Percentiles rank a stretch among this genome's conserved stretches.
phyloP scores from a whole-genome alignment of 2,888 invertebrate species.

The Rhagonycha fulva region DNA sequence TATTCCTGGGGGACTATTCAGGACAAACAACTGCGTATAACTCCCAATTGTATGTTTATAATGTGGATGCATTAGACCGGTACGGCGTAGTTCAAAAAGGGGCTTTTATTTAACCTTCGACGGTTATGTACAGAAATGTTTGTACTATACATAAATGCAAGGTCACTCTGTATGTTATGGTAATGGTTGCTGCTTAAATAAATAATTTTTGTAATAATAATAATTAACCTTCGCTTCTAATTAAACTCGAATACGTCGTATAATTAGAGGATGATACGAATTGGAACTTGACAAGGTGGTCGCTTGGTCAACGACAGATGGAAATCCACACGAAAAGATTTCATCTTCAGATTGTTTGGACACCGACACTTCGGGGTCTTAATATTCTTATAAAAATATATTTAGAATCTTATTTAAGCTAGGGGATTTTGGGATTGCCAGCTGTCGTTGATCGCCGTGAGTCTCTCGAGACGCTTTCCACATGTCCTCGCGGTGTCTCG shows the following conservation, averaged over 20 bases:
- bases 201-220: not conserved
- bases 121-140: slow-evolving; percentile 10
- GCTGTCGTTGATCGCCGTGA: slow-evolving; percentile 24
- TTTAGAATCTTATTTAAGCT: slow-evolving; percentile 21
- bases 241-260: not conserved
- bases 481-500: slow-evolving; percentile 19
- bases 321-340: not conserved
- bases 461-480: slow-evolving; percentile 30
- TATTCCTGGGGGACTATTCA: slow-evolving; percentile 15
- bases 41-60: slow-evolving; percentile 11
- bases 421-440: slow-evolving; percentile 27
- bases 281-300: not conserved
- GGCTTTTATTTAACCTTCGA: slow-evolving; percentile 7
- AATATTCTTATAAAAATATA: slow-evolving; percentile 21
- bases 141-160: not conserved
- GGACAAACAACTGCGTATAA: not conserved
- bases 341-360: not conserved
- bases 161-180: not conserved
- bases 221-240: not conserved
- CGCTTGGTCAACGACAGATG: not conserved
- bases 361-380: not conserved
- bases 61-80: slow-evolving; percentile 14
- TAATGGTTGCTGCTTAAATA: not conserved
- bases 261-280: not conserved
- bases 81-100: not conserved